Evolutionary conservation across 2,888 invertebrate species (phyloP), one percentile per base, ranked within the genome.

Genomic region (Heliconius cydno): DNA sequence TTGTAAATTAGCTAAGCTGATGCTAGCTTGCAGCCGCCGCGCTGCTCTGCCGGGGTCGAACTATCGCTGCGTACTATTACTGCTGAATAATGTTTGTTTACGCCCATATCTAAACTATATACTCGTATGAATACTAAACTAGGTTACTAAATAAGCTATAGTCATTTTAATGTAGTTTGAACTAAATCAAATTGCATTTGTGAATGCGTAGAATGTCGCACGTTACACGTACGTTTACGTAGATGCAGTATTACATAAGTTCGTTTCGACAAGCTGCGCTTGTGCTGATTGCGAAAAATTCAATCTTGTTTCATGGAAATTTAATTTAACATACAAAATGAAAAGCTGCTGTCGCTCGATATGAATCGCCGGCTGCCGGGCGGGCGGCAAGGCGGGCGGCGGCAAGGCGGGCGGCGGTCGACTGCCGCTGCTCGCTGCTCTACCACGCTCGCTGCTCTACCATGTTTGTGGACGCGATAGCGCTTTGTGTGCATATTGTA

Each of bases 241-340:
- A 82, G 81, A 83, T 84, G 85, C 84, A 85, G 84, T 84, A 83
- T 85, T 83, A 85, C 84, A 86, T 86, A 88, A 90, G 88, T 89
- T 89, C 87, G 89, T 87, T 88, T 86, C 86, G 86, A 86, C 86
- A 86, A 88, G 86, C 87, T 87, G 86, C 88, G 87, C 87, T 87
- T 88, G 90, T 90, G 91, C 90, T 95, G 94, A 94, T 95, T 95
- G 94, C 94, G 92, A 94, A 94, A 95, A 95, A 94, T 94, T 94
- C 94, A 94, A 94, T 94, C 92, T 93, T 94, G 94, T 95, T 94
- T 92, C 94, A 94, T 94, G 92, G 92, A 95, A 94, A 95, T 95
- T 95, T 94, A 94, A 95, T 95, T 95, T 94, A 94, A 94, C 94
- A 94, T 94, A 91, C 93, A 91, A 94, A 95, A 94, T 94, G 94